Percentiles rank a stretch among this genome's conserved stretches.
phyloP scores from a whole-genome alignment of 1,140 invertebrate species.

The Sipha flava region DNA sequence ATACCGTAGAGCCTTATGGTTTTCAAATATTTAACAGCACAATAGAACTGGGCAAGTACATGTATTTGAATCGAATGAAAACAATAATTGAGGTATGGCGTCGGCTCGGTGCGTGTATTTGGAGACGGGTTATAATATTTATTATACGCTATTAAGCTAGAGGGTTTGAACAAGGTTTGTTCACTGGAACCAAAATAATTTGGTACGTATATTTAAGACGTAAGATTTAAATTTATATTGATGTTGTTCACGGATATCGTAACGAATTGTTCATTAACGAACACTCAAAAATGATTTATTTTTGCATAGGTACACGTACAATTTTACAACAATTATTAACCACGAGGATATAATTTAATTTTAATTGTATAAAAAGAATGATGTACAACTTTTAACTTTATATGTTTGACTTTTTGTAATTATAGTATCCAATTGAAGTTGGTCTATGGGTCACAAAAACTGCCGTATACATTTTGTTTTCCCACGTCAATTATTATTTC shows the following conservation, averaged over 20 bases:
- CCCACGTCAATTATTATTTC: slow-evolving; percentile 21
- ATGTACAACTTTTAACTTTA: too few relatives aligned
- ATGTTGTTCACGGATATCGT: background rate
- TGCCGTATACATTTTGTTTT: background rate
- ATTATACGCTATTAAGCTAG: background rate
- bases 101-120: background rate
- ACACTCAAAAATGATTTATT: background rate
- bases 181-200: background rate
- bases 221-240: background rate
- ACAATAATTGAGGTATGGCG: background rate
- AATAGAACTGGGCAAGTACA: background rate
- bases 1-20: background rate
- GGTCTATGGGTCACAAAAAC: background rate
- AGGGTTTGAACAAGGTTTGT: background rate
- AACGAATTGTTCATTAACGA: background rate
- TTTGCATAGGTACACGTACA: background rate
- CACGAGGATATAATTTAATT: background rate
- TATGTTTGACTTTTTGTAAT: background rate
- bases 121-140: background rate
- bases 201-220: background rate
- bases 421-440: background rate
- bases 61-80: background rate
- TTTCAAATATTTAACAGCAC: slow-evolving; percentile 5
- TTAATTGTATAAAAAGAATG: background rate
- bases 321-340: background rate